A percentile compares a stretch with the other conserved stretches of the same genome.
phyloP scores from a whole-genome alignment of 1,140 invertebrate species.

The Lordiphosa clarofinis region DNA sequence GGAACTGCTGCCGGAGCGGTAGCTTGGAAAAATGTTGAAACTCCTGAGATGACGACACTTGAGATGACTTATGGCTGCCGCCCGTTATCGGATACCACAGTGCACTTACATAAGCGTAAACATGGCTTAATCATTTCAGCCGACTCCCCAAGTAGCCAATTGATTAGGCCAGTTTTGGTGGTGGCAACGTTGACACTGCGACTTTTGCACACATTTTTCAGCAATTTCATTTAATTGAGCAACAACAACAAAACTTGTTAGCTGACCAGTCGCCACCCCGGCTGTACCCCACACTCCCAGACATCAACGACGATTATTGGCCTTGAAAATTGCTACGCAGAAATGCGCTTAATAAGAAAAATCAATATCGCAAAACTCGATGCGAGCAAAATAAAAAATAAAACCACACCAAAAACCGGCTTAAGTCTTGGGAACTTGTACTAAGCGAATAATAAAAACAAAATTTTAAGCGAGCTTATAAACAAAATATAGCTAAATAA shows the following conservation, averaged over 20 bases:
- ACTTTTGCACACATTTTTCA: slow-evolving; percentile 60
- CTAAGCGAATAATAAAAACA: slow-evolving; percentile 49
- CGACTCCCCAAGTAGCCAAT: slow-evolving; percentile 52
- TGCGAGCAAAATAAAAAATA: slow-evolving; percentile 22
- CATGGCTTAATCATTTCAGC: slow-evolving; percentile 71
- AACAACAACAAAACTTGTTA: slow-evolving; percentile 51
- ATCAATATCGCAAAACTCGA: slow-evolving; percentile 64
- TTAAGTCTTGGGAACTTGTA: slow-evolving; percentile 33
- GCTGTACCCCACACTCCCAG: slow-evolving; percentile 1
- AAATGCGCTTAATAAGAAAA: slow-evolving; percentile 77
- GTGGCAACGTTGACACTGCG: slow-evolving; percentile 55
- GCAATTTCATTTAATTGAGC: slow-evolving; percentile 12
- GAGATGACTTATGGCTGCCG: slow-evolving; percentile 64
- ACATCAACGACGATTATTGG: slow-evolving; percentile 45
- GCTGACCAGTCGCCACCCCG: slow-evolving; percentile 6
- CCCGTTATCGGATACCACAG: slow-evolving; percentile 50
- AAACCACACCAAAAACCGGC: slow-evolving; percentile 34
- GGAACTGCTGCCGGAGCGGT: slow-evolving; percentile 10
- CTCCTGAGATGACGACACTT: slow-evolving; percentile 60
- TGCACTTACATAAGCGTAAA: slow-evolving; percentile 70
- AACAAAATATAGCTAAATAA: too few species aligned
- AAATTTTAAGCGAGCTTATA: slow-evolving; percentile 23
- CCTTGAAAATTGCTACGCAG: slow-evolving; percentile 73
- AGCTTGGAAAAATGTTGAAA: slow-evolving; percentile 60
- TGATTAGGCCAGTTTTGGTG: slow-evolving; percentile 52